These are phyloP conservation scores for Lordiphosa fenestrarum DNA, from an alignment of 2,888 invertebrate species.

Conservation along the genomic window DNA sequence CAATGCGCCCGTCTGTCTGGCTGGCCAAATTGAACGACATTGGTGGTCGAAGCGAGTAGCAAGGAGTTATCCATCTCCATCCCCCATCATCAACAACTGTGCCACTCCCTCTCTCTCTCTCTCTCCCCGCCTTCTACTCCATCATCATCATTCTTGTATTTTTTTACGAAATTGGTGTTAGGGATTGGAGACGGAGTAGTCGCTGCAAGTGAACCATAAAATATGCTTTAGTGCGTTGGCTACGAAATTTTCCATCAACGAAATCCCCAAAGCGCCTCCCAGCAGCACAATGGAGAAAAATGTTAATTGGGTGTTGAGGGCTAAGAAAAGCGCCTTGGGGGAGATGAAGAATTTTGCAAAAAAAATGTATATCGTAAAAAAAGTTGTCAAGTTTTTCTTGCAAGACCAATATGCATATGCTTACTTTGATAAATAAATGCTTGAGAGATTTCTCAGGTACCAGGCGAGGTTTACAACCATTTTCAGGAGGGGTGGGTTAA, in stretches of 20 bases:
- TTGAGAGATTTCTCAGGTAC: too few species aligned
- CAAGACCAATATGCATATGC: too few species aligned
- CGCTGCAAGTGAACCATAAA: constrained; percentile 69
- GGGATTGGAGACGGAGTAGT: constrained; percentile 10
- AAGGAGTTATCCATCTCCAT: constrained; percentile 16
- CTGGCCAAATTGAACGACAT: constrained; percentile 70
- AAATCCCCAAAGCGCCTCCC: constrained; percentile 19
- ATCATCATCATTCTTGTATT: constrained; percentile 22
- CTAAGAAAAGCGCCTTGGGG: neutral
- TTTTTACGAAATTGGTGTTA: neutral
- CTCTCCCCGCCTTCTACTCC: neutral
- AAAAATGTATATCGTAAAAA: too few species aligned
- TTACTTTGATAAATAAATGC: too few species aligned
- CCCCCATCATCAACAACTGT: constrained; percentile 48
- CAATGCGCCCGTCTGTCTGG: constrained; percentile 54
- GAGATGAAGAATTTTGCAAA: too few species aligned
- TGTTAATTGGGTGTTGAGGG: constrained; percentile 10
- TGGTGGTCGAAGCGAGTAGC: constrained; percentile 16
- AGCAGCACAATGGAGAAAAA: constrained; percentile 33
- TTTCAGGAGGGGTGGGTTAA: too few species aligned
- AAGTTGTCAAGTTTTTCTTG: too few species aligned
- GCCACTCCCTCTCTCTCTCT: constrained; percentile 1
- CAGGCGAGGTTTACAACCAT: too few species aligned
- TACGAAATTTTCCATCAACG: constrained; percentile 25
- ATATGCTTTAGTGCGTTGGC: constrained; percentile 62